Conservation (phyloP, 2,888 invertebrate genomes). For the Chromoteleia sp. region DNA sequence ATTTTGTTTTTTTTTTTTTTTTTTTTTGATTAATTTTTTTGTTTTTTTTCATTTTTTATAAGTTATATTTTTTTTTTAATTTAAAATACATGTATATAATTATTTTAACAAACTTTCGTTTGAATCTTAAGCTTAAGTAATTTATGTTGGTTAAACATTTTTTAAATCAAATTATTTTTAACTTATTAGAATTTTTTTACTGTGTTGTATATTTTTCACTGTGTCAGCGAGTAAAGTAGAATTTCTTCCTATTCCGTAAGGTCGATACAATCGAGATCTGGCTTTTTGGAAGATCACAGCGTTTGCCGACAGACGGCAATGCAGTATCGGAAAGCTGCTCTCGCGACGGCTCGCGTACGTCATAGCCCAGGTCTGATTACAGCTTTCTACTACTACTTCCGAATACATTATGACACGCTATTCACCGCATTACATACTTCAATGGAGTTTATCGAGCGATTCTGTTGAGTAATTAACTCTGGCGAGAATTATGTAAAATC, state of each 20-base stretch:
- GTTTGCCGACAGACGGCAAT: slow-evolving; percentile 66
- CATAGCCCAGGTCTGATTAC: slow-evolving; percentile 57
- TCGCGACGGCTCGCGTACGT: slow-evolving; percentile 33
- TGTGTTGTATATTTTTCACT: slow-evolving; percentile 41
- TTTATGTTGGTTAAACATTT: slow-evolving; percentile 44
- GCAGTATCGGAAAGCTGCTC: slow-evolving; percentile 48
- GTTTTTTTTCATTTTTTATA: too few relatives aligned
- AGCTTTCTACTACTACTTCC: slow-evolving; percentile 59
- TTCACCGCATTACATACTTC: slow-evolving; percentile 58
- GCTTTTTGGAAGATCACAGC: slow-evolving; percentile 26
- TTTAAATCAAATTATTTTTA: slow-evolving; percentile 2
- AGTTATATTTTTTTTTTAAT: too few relatives aligned
- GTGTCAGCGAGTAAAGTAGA: slow-evolving; percentile 47
- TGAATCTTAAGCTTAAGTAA: too few relatives aligned
- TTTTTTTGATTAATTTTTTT: too few relatives aligned
- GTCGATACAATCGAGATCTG: slow-evolving; percentile 62
- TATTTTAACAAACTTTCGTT: too few relatives aligned
- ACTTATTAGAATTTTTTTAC: slow-evolving; percentile 49
- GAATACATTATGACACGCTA: slow-evolving; percentile 52
- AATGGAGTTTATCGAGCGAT: slow-evolving; percentile 62
- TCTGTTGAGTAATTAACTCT: slow-evolving; percentile 62
- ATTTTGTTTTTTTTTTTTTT: too few relatives aligned
- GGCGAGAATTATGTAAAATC: slow-evolving; percentile 52
- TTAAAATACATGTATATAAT: too few relatives aligned
- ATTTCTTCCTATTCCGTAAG: slow-evolving; percentile 59